Base-by-base conservation (phyloP, 2,888 invertebrate species). In the Erebia ligea region DNA sequence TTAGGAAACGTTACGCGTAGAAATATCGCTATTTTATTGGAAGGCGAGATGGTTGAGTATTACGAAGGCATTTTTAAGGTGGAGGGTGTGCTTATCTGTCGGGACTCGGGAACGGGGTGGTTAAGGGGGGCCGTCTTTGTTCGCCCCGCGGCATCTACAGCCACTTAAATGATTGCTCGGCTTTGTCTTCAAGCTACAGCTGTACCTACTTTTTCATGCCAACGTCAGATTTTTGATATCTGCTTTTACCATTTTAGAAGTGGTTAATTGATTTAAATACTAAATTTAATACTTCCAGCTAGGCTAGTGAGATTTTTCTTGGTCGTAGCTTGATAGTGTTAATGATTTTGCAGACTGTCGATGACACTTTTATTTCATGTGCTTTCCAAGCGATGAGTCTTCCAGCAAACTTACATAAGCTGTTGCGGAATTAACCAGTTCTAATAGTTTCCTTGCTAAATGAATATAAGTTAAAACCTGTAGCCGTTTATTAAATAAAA, bases 131-230 rank as follows among this genome's bases (percentile, higher is more conserved):
- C 81, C 77, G 83, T 86, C 85, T 88, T 90, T 88, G 86, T 88
- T 85, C 86, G 78, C 84, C 80, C 70, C 79, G 81, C 83, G 82
- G 83, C 84, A 84, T 86, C 87, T 71, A 85, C 85, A 80, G 87
- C 89, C 92, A 91, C 91, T 91, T 91, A 91, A 88, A 88, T 90
- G 88, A 92, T 92, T 91, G 89, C 87, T 84, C 81, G 84, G 84
- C 87, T 87, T 89, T 82, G 78, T 67, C 57, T 67, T 62, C 21
- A 62, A 45, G 62, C 48, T 62, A 62, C 62, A 62, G 62, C 62
- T 62, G 62, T 62, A 62, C 45, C 48, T 21, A 62, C n/a, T 34
- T 54, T 52, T 64, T 64, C 52, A 17, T 64, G 11, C 52, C 34
- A 40, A 54, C 64, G 15, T 34, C 64, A 40, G 0, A 48, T 48